Evolutionary conservation across 30 jellyfish, hydroid and myxozoan species (phyloP).

Genomic region (Cassiopea xamachana): DNA sequence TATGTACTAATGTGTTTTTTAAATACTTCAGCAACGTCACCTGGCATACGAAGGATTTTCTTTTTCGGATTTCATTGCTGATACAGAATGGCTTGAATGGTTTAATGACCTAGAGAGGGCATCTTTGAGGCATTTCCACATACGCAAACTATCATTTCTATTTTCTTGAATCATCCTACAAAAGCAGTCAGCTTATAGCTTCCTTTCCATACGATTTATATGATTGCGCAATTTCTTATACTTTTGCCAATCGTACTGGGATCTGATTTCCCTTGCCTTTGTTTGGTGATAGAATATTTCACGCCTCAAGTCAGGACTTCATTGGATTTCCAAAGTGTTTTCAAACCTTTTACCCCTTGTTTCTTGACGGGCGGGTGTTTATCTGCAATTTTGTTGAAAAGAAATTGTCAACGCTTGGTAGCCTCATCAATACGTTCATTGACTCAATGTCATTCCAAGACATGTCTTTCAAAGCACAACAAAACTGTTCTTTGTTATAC

Average conservation of each 20-base stretch:
- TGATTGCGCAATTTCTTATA: slow-evolving; percentile 76
- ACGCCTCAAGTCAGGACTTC: slow-evolving; percentile 82
- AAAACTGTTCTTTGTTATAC: slow-evolving; percentile 70
- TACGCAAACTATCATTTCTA: slow-evolving; percentile 68
- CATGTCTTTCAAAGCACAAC: slow-evolving; percentile 73
- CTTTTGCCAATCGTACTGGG: slow-evolving; percentile 82
- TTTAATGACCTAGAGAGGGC: slow-evolving; percentile 63
- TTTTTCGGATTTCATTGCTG: slow-evolving; percentile 53
- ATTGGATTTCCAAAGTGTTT: slow-evolving; percentile 75
- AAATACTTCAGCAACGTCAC: slow-evolving; percentile 57
- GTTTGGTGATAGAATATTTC: slow-evolving; percentile 81
- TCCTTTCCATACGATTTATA: slow-evolving; percentile 69
- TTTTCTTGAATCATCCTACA: slow-evolving; percentile 71
- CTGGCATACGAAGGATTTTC: slow-evolving; percentile 54
- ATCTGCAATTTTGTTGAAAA: slow-evolving; percentile 80
- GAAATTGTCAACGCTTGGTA: slow-evolving; percentile 77
- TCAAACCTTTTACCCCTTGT: slow-evolving; percentile 71
- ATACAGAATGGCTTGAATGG: slow-evolving; percentile 59
- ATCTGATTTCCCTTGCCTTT: slow-evolving; percentile 74
- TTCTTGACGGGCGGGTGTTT: slow-evolving; percentile 78
- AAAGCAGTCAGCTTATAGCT: slow-evolving; percentile 66
- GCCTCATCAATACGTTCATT: slow-evolving; percentile 74
- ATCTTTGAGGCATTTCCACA: slow-evolving; percentile 74
- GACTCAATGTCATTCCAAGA: slow-evolving; percentile 72
- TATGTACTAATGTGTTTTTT: slow-evolving; percentile 44